Evolutionary conservation across 1,140 invertebrate species (phyloP), one percentile per base, ranked within the genome.

Genomic region (Drosophila mauritiana): DNA sequence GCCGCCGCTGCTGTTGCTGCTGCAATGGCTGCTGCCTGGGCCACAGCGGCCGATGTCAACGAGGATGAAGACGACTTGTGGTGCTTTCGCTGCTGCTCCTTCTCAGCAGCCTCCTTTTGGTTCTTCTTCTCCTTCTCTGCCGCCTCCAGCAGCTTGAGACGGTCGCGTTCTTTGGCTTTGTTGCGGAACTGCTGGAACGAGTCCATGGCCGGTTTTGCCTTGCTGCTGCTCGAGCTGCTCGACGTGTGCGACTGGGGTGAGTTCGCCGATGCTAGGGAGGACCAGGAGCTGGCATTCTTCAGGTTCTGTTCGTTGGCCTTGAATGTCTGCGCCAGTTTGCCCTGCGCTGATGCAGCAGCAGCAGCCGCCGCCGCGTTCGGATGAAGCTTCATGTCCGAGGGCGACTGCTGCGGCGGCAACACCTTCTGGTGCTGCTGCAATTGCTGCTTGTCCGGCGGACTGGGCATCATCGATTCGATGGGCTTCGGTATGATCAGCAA

Each of bases 151-250:
- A 96, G 95, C 90, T 97, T 95, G 94, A 98, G 96, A 92, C 97
- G 94, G 93, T 98, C 97, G 92, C 99, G 98, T 93, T 99, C 97
- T 92, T 97, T 97, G 8, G 98, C 98, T 94, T 98, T 96, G 91
- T 98, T 98, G 91, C 97, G 97, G 92, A 99, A 99, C 73, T 96
- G 95, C 93, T 95, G 94, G 88, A 95, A 95, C 91, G 94, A 95
- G 70, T 95, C 95, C 94, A 95, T 97, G 92, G 93, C 95, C 70
- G 92, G 95, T 93, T 93, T 95, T 91, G 94, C 93, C 92, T 95
- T 95, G 63, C 70, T 94, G 48, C 77, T 84, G 42, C 93, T 95
- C 34, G 77, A 84, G 42, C 93, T 94, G 91, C 92, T 94, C 84
- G 91, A 93, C 89, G 94, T 93, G 80, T 94, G 94, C 84, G 95